Base-by-base conservation (phyloP, 1,140 invertebrate species). In the Sycophila sp. region DNA sequence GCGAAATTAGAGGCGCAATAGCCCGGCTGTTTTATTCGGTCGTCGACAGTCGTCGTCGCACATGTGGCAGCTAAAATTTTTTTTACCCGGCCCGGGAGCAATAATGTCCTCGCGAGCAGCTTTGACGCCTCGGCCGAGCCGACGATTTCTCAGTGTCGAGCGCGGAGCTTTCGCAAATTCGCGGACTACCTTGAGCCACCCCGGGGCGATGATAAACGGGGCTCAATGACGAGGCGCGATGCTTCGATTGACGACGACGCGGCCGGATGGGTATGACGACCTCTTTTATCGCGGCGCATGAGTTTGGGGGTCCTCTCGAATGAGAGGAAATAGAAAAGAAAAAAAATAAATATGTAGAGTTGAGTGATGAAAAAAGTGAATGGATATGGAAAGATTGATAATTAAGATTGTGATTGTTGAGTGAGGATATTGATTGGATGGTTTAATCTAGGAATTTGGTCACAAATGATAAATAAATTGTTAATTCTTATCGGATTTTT, bases 21-120 rank as follows among this genome's bases (percentile, higher is more conserved):
- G 7, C 22, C 5, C 15, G 42, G 17, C 56, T 34, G 28, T 59
- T 59, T 68, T 51, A n/a, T n/a, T 38, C 34, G 3, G 42, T 59
- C 55, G 65, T 51, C 65, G 22, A 15, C 32, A 13, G 17, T 3
- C 17, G 3, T 19, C 32, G 28, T 55, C 19, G 13, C 34, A 6
- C 55, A 58, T 69, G 42, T 60, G 58, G 15, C 62, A 64, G 22
- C 53, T 49, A 56, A 55, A 53, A 72, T 59, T 56, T 73, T 55
- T 66, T 36, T 11, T 40, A 47, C 36, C n/a, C 17, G 30, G n/a
- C n/a, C n/a, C n/a, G n/a, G n/a, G n/a, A n/a, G n/a, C n/a, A n/a
- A n/a, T n/a, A n/a, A n/a, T n/a, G n/a, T 49, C 49, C 49, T 40
- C 49, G 4, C 17, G 13, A n/a, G 7, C 24, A 40, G 30, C 47